These are phyloP conservation scores for Drosophila sp. DNA, from an alignment of 1,140 invertebrate species.

Conservation along the genomic window DNA sequence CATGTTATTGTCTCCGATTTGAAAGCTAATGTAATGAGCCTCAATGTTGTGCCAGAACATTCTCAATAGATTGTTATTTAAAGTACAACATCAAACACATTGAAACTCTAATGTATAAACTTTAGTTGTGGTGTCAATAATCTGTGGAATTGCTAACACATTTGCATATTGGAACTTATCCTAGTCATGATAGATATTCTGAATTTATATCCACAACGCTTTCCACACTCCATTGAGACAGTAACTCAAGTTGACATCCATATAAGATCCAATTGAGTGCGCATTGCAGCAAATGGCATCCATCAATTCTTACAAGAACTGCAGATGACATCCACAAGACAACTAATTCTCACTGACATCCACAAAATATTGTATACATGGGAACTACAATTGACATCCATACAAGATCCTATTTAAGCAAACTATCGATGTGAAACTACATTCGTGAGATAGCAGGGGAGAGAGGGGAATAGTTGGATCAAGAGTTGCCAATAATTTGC, in stretches of 20 bases:
- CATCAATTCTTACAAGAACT: too few relatives aligned
- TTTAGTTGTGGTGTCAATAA: constrained; percentile 7
- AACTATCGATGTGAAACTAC: too few relatives aligned
- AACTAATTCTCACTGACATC: too few relatives aligned
- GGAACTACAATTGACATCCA: too few relatives aligned
- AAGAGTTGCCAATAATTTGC: too few relatives aligned
- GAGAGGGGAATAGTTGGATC: too few relatives aligned
- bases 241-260: too few relatives aligned
- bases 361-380: too few relatives aligned
- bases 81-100: constrained; percentile 18
- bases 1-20: constrained; percentile 51
- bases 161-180: not conserved
- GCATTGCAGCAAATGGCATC: not conserved
- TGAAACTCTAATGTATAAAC: constrained; percentile 24
- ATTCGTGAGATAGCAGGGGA: too few relatives aligned
- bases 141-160: not conserved
- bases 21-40: constrained; percentile 70
- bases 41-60: constrained; percentile 45
- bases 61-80: constrained; percentile 16
- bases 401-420: too few relatives aligned
- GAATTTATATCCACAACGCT: not conserved
- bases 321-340: too few relatives aligned
- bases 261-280: too few relatives aligned
- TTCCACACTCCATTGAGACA: not conserved
- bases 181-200: not conserved